phyloP scores from a whole-genome alignment of 2,113 vertebrate species.

The Rhinogobius similis region DNA sequence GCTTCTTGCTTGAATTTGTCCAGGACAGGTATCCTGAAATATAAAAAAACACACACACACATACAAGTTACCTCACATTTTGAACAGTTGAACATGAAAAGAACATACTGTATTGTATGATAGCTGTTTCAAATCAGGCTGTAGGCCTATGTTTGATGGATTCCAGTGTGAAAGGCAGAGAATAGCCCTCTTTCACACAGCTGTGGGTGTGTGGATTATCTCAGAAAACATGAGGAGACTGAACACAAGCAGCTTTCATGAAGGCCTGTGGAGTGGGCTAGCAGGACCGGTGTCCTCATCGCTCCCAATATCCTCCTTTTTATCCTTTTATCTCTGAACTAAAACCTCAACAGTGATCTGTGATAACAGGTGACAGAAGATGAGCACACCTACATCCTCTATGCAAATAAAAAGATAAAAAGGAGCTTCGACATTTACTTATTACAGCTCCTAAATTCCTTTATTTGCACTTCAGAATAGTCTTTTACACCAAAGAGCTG shows the following conservation, averaged over 20 bases:
- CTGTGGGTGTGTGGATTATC: constrained; percentile 82
- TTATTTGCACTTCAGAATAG: background rate
- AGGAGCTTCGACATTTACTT: background rate
- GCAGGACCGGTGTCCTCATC: constrained; percentile 57
- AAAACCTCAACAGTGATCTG: constrained; percentile 3
- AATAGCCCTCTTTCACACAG: constrained; percentile 78
- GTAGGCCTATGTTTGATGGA: constrained; percentile 62
- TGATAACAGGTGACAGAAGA: background rate
- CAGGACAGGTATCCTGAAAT: constrained; percentile 45
- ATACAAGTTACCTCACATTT: background rate
- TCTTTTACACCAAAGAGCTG: background rate
- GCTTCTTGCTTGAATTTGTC: constrained; percentile 22
- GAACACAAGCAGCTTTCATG: constrained; percentile 84
- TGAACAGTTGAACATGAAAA: constrained; percentile 20
- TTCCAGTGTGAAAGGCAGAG: constrained; percentile 69
- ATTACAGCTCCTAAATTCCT: background rate
- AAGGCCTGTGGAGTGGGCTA: constrained; percentile 72
- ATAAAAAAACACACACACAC: background rate
- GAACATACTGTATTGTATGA: constrained; percentile 55
- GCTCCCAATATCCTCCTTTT: constrained; percentile 39
- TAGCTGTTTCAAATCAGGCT: constrained; percentile 67
- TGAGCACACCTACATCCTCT: background rate
- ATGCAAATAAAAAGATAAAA: too few species aligned
- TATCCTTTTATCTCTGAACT: constrained; percentile 27
- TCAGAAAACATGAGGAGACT: constrained; percentile 79